Evolutionary conservation across 2,888 invertebrate genomes (phyloP), one percentile per base, ranked within the genome.

Genomic region (Yponomeuta cagnagella): DNA sequence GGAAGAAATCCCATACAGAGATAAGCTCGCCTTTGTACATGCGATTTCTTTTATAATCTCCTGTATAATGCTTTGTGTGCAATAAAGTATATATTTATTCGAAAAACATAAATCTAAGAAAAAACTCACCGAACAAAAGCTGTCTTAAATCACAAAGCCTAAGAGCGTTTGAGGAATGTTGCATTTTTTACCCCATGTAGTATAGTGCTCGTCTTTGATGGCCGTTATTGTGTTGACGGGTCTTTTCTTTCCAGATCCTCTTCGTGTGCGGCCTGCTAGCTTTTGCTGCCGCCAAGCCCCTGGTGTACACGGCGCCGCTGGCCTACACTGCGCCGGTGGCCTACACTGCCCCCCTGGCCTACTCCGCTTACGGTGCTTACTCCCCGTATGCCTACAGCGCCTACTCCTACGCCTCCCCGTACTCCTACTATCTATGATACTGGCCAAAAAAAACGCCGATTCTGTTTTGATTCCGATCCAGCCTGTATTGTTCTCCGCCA

Each of bases 201-300:
- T 33, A 33, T 1, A 33, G 33, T 5, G 33, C 33, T 33, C 33
- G 33, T 33, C 33, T 33, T 2, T 33, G 23, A 33, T 33, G 33
- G 33, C 33, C 33, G 33, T 33, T 33, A 33, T 33, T 3, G 5
- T 43, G 43, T 43, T 43, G 9, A 43, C 43, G 6, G 2, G 9
- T 43, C 52, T 2, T 68, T 67, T 72, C 69, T 71, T 83, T 80
- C 48, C 83, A 89, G 89, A 73, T 88, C 69, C 71, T 94, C 76
- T 86, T 94, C 79, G 79, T 82, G 76, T 87, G 88, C 75, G 91
- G 92, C 80, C 80, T 94, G 63, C 77, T 94, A 87, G 93, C 93
- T 76, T 84, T 93, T 72, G 92, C 90, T 68, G 80, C 88, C 71
- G 93, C 94, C 64, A 91, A 92, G 81, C 93, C 93, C 58, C 73